A percentile compares a stretch with the other conserved stretches of the same genome.
These are phyloP conservation scores for Drosophila affinis DNA, from an alignment of 2,888 invertebrate genomes.

Conservation along the genomic window DNA sequence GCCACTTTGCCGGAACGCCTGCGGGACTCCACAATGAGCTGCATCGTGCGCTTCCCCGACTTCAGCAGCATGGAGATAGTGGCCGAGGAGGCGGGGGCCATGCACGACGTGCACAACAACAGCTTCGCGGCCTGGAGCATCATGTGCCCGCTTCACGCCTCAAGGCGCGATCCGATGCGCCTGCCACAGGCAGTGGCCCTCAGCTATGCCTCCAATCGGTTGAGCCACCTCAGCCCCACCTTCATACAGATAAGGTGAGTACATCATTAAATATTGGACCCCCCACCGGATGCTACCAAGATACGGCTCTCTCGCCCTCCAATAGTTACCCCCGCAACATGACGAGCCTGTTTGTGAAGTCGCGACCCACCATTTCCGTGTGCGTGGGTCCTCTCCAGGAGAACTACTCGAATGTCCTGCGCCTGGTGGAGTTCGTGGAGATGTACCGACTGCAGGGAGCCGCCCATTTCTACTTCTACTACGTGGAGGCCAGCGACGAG, in stretches of 20 bases:
- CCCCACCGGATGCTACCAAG: too few species aligned
- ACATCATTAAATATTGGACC: too few species aligned
- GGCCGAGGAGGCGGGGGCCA: constrained; percentile 81
- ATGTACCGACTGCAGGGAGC: constrained; percentile 84
- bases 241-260: constrained; percentile 81
- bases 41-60: constrained; percentile 77
- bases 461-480: constrained; percentile 84
- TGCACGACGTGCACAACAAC: constrained; percentile 84
- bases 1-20: constrained; percentile 74
- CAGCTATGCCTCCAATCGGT: constrained; percentile 73
- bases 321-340: constrained; percentile 76
- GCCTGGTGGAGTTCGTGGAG: constrained; percentile 85
- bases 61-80: constrained; percentile 69
- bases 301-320: not conserved
- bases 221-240: constrained; percentile 79
- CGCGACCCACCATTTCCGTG: constrained; percentile 79
- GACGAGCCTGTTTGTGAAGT: constrained; percentile 68
- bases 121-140: constrained; percentile 83
- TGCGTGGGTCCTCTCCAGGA: constrained; percentile 84
- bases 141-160: constrained; percentile 80
- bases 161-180: constrained; percentile 34
- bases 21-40: constrained; percentile 66
- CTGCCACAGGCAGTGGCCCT: constrained; percentile 81
- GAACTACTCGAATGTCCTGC: constrained; percentile 82
- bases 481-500: constrained; percentile 80